Percentiles rank a stretch among this genome's conserved stretches.
These are phyloP conservation scores for Aphidoletes aphidimyza DNA, from an alignment of 2,888 invertebrate species.

Conservation along the genomic window DNA sequence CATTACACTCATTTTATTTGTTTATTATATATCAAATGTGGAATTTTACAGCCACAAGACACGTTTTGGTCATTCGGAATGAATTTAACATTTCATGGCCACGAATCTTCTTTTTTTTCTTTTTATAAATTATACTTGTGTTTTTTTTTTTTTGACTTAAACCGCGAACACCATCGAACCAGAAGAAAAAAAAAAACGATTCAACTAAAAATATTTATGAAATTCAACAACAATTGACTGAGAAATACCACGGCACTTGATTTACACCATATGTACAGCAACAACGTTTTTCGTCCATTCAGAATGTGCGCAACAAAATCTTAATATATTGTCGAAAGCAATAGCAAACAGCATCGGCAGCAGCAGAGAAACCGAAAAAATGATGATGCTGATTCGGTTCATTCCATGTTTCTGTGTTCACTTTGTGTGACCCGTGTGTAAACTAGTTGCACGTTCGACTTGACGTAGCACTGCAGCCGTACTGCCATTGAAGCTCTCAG, in stretches of 20 bases:
- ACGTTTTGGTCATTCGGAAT: background rate
- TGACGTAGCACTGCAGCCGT: background rate
- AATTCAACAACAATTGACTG: background rate
- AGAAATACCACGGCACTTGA: background rate
- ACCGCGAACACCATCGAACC: background rate
- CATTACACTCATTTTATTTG: too few species aligned
- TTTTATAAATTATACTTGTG: background rate
- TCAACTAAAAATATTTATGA: slow-evolving; percentile 11
- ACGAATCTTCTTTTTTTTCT: background rate
- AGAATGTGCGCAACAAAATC: slow-evolving; percentile 39
- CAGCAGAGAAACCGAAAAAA: too few species aligned
- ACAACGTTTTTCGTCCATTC: background rate
- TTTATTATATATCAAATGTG: too few species aligned
- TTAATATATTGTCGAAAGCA: background rate
- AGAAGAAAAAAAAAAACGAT: too few species aligned
- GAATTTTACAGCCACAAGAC: background rate
- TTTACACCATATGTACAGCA: slow-evolving; percentile 41
- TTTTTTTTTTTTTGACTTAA: background rate
- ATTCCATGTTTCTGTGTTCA: background rate
- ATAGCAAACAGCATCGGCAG: background rate
- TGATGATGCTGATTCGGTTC: background rate
- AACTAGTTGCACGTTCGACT: slow-evolving; percentile 49
- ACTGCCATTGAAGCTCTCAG: background rate
- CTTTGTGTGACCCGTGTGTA: too few species aligned
- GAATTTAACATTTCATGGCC: background rate